Conservation (phyloP, 2,113 vertebrate species). For the Pelobates fuscus region DNA sequence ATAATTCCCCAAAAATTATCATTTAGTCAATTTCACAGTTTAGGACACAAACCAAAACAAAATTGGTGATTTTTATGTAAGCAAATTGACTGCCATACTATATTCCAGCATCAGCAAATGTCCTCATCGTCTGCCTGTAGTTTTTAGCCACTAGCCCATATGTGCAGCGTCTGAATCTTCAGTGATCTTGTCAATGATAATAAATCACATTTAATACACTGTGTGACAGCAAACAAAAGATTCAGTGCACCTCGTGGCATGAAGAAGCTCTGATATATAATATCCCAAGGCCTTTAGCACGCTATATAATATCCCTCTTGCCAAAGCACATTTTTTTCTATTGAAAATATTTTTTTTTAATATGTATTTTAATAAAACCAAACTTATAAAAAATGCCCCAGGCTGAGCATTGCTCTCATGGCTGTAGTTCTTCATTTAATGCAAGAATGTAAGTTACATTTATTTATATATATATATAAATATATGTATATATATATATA, state of each 20-base stretch:
- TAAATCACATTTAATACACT: slow-evolving; percentile 30
- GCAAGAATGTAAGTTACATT: background rate
- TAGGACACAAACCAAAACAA: too few species aligned
- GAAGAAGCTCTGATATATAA: slow-evolving; percentile 39
- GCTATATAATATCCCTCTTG: slow-evolving; percentile 24
- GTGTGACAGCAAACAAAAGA: slow-evolving; percentile 22
- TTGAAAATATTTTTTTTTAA: slow-evolving; percentile 12
- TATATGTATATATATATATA: too few species aligned
- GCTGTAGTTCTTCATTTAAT: background rate
- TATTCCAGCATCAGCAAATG: slow-evolving; percentile 21
- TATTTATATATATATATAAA: too few species aligned
- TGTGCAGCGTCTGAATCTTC: slow-evolving; percentile 21
- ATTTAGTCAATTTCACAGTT: too few species aligned
- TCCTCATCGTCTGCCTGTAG: background rate
- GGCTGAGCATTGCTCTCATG: slow-evolving; percentile 24
- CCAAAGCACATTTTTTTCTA: slow-evolving; percentile 33
- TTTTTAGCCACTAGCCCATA: background rate
- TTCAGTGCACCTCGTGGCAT: slow-evolving; percentile 12
- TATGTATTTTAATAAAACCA: slow-evolving; percentile 19
- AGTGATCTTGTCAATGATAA: slow-evolving; percentile 23
- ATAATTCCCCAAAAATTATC: too few species aligned
- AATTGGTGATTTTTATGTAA: background rate
- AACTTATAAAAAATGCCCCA: slow-evolving; percentile 28
- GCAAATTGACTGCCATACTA: background rate
- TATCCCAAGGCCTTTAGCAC: slow-evolving; percentile 24